A percentile compares a stretch with the other conserved stretches of the same genome.
phyloP scores from a whole-genome alignment of 2,113 vertebrate genomes.

The Cebus imitator region DNA sequence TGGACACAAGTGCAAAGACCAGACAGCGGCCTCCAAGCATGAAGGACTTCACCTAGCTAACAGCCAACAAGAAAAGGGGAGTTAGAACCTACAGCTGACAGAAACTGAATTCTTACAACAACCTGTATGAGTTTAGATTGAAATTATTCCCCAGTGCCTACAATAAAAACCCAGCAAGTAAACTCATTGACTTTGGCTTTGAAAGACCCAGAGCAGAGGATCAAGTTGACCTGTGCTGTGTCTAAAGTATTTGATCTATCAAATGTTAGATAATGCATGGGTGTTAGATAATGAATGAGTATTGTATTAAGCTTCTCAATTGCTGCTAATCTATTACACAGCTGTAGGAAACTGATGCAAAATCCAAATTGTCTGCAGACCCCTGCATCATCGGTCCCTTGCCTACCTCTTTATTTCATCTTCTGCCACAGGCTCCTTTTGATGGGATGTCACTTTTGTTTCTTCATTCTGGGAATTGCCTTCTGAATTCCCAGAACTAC shows the following conservation, averaged over 20 bases:
- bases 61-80: not conserved
- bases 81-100: not conserved
- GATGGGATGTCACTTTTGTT: not conserved
- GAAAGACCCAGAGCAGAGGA: not conserved
- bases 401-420: not conserved
- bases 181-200: not conserved
- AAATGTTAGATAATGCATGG: not conserved
- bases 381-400: fast-evolving
- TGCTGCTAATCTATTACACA: not conserved
- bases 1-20: not conserved
- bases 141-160: not conserved
- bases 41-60: not conserved
- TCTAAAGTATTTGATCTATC: not conserved
- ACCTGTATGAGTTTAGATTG: not conserved
- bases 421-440: not conserved
- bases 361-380: not conserved
- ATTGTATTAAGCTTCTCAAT: not conserved
- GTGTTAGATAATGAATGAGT: not conserved
- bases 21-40: not conserved
- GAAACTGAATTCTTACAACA: not conserved
- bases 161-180: not conserved
- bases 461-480: not conserved
- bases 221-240: not conserved
- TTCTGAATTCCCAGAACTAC: not conserved
- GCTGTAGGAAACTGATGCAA: not conserved